Percentiles rank a stretch among this genome's conserved stretches.
Conservation (phyloP, 2,113 vertebrate genomes). For the Dicerorhinus sumatrensis region DNA sequence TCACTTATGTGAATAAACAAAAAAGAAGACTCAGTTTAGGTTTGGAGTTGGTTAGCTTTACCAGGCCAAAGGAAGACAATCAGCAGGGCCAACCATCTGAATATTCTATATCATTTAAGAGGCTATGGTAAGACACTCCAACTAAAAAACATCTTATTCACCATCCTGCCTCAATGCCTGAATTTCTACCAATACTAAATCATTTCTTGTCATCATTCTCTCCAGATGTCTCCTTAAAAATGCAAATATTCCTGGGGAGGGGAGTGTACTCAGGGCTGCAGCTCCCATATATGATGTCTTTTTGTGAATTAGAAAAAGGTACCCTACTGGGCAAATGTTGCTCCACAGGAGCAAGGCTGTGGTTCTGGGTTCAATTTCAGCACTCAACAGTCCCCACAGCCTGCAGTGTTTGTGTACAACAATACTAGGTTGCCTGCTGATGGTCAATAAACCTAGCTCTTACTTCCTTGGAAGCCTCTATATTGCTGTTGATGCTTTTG, state of each 20-base stretch:
- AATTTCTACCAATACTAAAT: constrained; percentile 25
- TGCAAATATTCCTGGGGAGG: background rate
- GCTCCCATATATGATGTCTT: background rate
- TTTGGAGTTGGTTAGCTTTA: constrained; percentile 18
- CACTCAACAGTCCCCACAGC: background rate
- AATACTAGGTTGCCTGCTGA: background rate
- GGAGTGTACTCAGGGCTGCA: background rate
- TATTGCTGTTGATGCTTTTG: background rate
- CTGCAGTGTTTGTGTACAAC: background rate
- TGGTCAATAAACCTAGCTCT: background rate
- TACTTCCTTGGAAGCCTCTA: background rate
- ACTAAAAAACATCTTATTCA: background rate
- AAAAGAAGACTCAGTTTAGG: background rate
- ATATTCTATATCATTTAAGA: constrained; percentile 14
- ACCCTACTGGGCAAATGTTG: background rate
- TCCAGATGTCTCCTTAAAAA: background rate
- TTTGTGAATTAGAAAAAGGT: background rate
- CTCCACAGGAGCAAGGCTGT: background rate
- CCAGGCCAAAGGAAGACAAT: constrained; percentile 12
- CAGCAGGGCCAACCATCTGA: background rate
- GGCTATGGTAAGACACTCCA: background rate
- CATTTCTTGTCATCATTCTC: background rate
- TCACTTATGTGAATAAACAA: background rate
- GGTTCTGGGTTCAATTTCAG: background rate
- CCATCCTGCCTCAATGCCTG: background rate